A percentile compares a stretch with the other conserved stretches of the same genome.
Conservation (phyloP, 2,113 vertebrate species). For the cat (Felis catus) region F.catus_Fca126_mat1.0 CM031412.1:12635501-12636000, state of each 20-base stretch:
- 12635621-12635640: background rate
- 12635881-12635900: background rate
- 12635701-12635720: conserved; percentile 15
- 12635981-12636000: background rate
- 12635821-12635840: background rate
- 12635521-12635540: background rate
- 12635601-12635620: background rate
- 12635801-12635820: background rate
- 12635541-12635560: conserved; percentile 13
- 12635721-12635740: background rate
- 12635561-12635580: background rate
- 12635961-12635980: background rate
- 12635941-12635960: background rate
- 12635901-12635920: background rate
- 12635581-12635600: background rate
- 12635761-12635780: background rate
- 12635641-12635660: background rate
- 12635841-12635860: background rate
- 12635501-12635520: background rate
- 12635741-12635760: background rate
- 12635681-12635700: background rate
- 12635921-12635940: background rate
- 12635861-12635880: background rate
- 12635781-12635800: background rate
- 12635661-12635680: background rate